Evolutionary conservation across 2,888 invertebrate genomes (phyloP).

Genomic region (Leucoma salicis): DNA sequence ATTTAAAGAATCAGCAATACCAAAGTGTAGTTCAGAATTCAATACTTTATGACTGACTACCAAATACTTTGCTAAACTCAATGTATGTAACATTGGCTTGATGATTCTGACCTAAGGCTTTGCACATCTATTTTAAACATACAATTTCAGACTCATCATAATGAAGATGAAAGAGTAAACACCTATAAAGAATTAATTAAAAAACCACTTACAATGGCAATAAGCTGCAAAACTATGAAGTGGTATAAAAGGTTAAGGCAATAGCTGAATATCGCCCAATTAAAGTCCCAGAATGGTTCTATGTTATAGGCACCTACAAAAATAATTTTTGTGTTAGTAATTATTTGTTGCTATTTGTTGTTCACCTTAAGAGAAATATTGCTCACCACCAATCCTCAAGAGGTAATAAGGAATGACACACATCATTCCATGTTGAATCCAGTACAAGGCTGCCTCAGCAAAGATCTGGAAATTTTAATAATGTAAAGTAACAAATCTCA

Average conservation of each 20-base stretch:
- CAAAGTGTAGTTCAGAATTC: too few relatives aligned
- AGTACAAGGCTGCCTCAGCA: slow-evolving; percentile 95
- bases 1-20: too few relatives aligned
- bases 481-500: background rate
- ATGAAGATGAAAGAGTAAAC: background rate
- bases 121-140: too few relatives aligned
- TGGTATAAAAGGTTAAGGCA: slow-evolving; percentile 92
- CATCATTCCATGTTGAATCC: slow-evolving; percentile 98
- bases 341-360: background rate
- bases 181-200: slow-evolving; percentile 4
- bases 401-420: slow-evolving; percentile 97
- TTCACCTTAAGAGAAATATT: slow-evolving; percentile 1
- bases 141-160: too few relatives aligned
- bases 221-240: slow-evolving; percentile 88
- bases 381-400: slow-evolving; percentile 91
- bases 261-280: slow-evolving; percentile 91
- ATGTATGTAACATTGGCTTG: too few relatives aligned
- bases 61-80: too few relatives aligned
- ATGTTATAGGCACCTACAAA: slow-evolving; percentile 91
- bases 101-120: too few relatives aligned
- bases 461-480: slow-evolving; percentile 85
- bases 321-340: slow-evolving; percentile 9
- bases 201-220: slow-evolving; percentile 81
- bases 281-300: slow-evolving; percentile 88
- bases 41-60: too few relatives aligned